A percentile compares a stretch with the other conserved stretches of the same genome.
Evolutionary conservation across 2,797 vertebrate species (phyloP).

Genomic region (Chaunax sp.): DNA sequence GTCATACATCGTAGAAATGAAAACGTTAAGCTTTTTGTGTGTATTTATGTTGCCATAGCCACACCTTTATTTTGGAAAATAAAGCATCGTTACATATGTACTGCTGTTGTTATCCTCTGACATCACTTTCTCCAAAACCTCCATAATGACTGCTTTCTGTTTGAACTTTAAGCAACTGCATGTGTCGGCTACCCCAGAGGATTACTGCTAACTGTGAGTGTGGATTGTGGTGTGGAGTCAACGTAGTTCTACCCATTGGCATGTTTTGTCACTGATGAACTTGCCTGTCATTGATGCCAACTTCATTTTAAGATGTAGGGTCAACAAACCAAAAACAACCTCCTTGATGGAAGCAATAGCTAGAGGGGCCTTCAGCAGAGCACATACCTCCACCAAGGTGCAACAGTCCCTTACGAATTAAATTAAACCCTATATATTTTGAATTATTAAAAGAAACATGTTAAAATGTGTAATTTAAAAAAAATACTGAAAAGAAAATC

Average conservation of each 20-base stretch:
- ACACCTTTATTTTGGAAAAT: background rate
- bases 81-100: background rate
- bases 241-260: background rate
- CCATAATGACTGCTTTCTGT: slow-evolving; percentile 1
- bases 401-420: no score
- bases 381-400: no score
- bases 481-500: no score
- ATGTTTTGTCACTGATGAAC: background rate
- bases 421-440: no score
- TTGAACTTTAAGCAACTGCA: background rate
- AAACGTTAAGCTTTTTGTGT: background rate
- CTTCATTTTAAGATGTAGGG: no score
- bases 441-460: no score
- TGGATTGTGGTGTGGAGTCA: background rate
- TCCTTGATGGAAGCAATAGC: no score
- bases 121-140: background rate
- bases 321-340: no score
- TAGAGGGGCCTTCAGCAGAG: no score
- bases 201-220: background rate
- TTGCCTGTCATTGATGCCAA: background rate
- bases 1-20: background rate
- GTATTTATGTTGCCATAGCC: background rate
- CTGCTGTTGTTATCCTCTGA: background rate
- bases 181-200: background rate
- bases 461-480: no score